phyloP scores from a whole-genome alignment of 2,888 invertebrate genomes.

The Linnaemya vulpina region DNA sequence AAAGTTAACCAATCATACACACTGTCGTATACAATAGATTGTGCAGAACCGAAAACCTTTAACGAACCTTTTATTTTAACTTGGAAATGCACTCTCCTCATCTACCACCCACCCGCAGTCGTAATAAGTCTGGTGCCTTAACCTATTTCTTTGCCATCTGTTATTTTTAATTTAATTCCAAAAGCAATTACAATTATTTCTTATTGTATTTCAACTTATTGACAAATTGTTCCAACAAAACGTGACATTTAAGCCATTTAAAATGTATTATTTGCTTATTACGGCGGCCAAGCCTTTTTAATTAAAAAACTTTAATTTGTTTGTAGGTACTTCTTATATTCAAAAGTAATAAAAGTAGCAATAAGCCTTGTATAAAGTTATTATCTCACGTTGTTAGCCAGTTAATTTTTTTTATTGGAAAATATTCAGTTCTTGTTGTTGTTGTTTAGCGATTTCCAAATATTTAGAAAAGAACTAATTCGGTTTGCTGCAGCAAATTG shows the following conservation, averaged over 20 bases:
- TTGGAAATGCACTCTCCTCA: neutral
- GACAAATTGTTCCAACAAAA: slow-evolving; percentile 47
- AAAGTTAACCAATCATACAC: too few relatives aligned
- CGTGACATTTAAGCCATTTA: slow-evolving; percentile 39
- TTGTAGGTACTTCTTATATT: neutral
- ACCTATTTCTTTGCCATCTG: slow-evolving; percentile 41
- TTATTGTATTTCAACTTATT: slow-evolving; percentile 40
- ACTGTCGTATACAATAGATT: too few relatives aligned
- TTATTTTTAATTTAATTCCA: slow-evolving; percentile 32
- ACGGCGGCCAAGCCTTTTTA: slow-evolving; percentile 33
- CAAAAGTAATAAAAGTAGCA: neutral
- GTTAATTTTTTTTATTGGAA: neutral
- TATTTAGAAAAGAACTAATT: slow-evolving; percentile 13
- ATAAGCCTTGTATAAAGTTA: neutral
- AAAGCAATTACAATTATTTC: slow-evolving; percentile 50
- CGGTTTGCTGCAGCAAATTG: neutral
- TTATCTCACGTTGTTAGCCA: slow-evolving; percentile 1
- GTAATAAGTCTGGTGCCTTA: slow-evolving; percentile 20
- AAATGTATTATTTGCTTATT: slow-evolving; percentile 3
- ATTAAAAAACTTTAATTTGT: slow-evolving; percentile 4
- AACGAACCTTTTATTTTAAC: neutral
- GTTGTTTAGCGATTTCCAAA: neutral
- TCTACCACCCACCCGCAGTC: neutral
- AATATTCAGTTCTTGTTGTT: neutral
- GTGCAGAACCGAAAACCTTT: neutral